These are phyloP conservation scores for Danio jaintianensis DNA, from an alignment of 2,797 vertebrate genomes.

Conservation along the genomic window DNA sequence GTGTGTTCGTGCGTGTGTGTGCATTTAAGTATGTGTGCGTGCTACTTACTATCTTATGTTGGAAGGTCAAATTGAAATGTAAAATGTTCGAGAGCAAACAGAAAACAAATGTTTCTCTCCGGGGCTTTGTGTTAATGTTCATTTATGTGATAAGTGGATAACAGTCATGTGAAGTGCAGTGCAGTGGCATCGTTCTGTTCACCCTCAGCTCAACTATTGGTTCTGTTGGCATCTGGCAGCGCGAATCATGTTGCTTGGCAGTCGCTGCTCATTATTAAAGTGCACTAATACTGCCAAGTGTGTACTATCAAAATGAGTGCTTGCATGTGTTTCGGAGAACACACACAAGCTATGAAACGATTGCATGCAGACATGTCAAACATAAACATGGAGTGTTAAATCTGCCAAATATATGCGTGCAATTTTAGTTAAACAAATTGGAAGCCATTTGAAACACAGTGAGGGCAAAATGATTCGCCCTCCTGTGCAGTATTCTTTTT, in stretches of 20 bases:
- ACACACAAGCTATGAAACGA: constrained; percentile 25
- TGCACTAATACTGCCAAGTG: constrained; percentile 26
- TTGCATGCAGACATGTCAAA: background rate
- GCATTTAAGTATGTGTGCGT: no score
- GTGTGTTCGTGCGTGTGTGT: no score
- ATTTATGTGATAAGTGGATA: constrained; percentile 27
- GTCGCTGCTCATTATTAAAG: constrained; percentile 35
- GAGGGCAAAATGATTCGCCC: no score
- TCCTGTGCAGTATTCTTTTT: no score
- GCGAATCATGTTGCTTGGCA: constrained; percentile 35
- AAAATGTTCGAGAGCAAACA: background rate
- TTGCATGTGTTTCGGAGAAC: constrained; percentile 36
- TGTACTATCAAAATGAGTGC: constrained; percentile 33
- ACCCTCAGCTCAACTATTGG: constrained; percentile 25
- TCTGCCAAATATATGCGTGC: no score
- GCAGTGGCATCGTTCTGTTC: constrained; percentile 19
- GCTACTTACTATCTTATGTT: background rate
- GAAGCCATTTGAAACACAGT: no score
- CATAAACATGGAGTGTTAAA: no score
- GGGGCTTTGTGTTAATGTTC: constrained; percentile 5
- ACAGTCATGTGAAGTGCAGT: constrained; percentile 7
- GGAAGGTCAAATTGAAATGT: background rate
- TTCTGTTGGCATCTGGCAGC: constrained; percentile 29
- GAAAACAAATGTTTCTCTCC: constrained; percentile 12
- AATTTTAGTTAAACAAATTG: no score